These are phyloP conservation scores for Rhombomys opimus DNA, from an alignment of 2,113 vertebrate species.

Conservation along the genomic window DNA sequence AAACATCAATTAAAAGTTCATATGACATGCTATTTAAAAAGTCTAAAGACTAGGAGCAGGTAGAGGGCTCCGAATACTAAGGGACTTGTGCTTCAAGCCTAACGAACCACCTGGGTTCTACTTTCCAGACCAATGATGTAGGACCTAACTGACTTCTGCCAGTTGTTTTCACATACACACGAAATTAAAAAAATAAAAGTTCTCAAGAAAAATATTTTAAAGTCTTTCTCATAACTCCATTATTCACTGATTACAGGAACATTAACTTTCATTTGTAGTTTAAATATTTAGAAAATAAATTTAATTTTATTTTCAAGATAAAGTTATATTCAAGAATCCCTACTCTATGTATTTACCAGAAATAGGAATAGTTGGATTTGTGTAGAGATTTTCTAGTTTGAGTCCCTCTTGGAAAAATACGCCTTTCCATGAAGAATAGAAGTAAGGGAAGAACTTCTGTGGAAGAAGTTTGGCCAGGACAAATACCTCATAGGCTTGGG, in stretches of 20 bases:
- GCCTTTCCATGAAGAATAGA: neutral
- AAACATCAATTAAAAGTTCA: neutral
- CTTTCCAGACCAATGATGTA: neutral
- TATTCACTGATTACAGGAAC: neutral
- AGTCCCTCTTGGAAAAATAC: neutral
- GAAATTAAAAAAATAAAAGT: neutral
- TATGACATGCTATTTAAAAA: neutral
- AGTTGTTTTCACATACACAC: neutral
- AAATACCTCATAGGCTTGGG: neutral
- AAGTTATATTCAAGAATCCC: neutral
- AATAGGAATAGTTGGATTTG: neutral
- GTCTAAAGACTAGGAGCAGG: neutral
- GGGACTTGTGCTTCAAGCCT: neutral
- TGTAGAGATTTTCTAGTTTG: neutral
- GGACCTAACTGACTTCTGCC: neutral
- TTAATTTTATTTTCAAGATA: constrained; percentile 8
- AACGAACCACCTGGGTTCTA: neutral
- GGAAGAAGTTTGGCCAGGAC: neutral
- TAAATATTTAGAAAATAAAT: neutral
- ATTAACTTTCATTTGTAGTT: neutral
- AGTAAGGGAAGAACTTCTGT: neutral
- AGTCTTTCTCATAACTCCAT: neutral
- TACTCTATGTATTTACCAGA: neutral
- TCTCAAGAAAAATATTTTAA: neutral
- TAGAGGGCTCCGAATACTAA: neutral